These are phyloP conservation scores for Agrochola lota DNA, from an alignment of 2,888 invertebrate species.

Conservation along the genomic window DNA sequence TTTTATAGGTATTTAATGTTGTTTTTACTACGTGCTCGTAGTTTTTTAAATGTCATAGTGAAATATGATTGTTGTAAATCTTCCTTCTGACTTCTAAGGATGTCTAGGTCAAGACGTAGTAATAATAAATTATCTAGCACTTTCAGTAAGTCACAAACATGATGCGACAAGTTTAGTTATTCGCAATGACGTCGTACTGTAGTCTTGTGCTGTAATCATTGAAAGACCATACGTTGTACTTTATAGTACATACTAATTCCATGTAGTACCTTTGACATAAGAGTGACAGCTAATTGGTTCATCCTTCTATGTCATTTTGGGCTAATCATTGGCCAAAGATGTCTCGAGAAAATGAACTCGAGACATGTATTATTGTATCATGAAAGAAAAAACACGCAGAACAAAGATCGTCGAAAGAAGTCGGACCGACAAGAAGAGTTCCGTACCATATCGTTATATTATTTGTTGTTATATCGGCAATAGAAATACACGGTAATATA, in stretches of 20 bases:
- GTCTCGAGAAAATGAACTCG: background rate
- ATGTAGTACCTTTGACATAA: too few species aligned
- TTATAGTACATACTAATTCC: too few species aligned
- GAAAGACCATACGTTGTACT: too few species aligned
- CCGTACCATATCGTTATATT: too few species aligned
- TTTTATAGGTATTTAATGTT: slow-evolving; percentile 5
- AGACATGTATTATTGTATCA: background rate
- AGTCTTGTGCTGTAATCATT: too few species aligned
- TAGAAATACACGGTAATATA: too few species aligned
- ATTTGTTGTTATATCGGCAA: too few species aligned
- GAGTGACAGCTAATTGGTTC: too few species aligned
- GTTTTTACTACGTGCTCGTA: slow-evolving; percentile 27
- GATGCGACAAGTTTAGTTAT: background rate
- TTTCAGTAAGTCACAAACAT: background rate
- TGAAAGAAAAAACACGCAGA: background rate
- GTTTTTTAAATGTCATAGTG: slow-evolving; percentile 20
- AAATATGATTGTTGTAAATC: slow-evolving; percentile 20
- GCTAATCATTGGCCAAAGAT: background rate
- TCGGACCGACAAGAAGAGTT: too few species aligned
- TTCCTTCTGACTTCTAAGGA: background rate
- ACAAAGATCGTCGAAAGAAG: too few species aligned
- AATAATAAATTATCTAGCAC: slow-evolving; percentile 10
- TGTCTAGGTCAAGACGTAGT: slow-evolving; percentile 5
- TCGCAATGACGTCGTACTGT: background rate
- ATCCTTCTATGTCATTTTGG: background rate